These are phyloP conservation scores for Daboia siamensis DNA, from an alignment of 2,113 vertebrate species.

Conservation along the genomic window DNA sequence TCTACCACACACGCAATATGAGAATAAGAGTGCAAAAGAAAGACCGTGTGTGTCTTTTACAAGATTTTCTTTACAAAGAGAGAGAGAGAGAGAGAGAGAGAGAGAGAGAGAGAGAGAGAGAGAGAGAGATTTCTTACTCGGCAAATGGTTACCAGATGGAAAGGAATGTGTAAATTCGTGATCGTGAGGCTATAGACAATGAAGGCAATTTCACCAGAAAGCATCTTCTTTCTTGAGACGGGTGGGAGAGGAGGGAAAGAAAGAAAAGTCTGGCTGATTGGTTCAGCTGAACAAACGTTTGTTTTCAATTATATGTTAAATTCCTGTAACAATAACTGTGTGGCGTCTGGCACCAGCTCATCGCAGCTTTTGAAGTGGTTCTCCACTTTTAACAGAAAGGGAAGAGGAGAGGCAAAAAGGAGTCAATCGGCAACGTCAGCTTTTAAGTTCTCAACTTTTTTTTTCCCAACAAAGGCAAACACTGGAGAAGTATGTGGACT, in stretches of 20 bases:
- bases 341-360: conserved; percentile 73
- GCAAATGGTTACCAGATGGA: conserved; percentile 86
- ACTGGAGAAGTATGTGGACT: not conserved
- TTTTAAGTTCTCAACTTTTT: conserved; percentile 31
- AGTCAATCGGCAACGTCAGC: conserved; percentile 40
- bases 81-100: conserved; percentile 16
- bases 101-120: not conserved
- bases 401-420: conserved; percentile 22
- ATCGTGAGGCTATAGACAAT: conserved; percentile 76
- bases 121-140: conserved; percentile 69
- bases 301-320: conserved; percentile 78
- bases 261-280: conserved; percentile 49
- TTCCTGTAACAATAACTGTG: conserved; percentile 73
- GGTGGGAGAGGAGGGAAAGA: not conserved
- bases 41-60: conserved; percentile 40
- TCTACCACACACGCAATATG: conserved; percentile 66
- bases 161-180: conserved; percentile 70
- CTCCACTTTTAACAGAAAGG: conserved; percentile 49
- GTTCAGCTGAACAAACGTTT: conserved; percentile 62
- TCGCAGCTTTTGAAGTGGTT: conserved; percentile 76
- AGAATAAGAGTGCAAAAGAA: conserved; percentile 65
- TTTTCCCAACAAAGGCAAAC: conserved; percentile 7
- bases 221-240: conserved; percentile 49
- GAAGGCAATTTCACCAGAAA: conserved; percentile 61
- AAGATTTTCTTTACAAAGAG: conserved; percentile 20